These are phyloP conservation scores for Tuta absoluta DNA, from an alignment of 2,888 invertebrate genomes.

Conservation along the genomic window DNA sequence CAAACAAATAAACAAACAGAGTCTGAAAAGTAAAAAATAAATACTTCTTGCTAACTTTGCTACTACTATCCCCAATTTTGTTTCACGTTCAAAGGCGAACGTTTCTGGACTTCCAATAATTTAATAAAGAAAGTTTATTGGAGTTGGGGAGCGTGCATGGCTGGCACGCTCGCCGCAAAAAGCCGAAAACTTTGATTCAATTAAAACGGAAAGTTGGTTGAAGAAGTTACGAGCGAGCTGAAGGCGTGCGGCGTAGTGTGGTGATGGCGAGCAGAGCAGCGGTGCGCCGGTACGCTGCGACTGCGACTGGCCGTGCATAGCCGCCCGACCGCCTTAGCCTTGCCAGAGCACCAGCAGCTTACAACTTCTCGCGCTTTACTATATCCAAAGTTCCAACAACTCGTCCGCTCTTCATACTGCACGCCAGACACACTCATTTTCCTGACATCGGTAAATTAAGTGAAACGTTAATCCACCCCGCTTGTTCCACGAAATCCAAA, in stretches of 20 bases:
- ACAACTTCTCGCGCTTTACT: constrained; percentile 38
- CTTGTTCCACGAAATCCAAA: neutral
- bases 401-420: neutral
- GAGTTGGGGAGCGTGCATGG: constrained; percentile 74
- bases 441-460: constrained; percentile 2
- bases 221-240: constrained; percentile 68
- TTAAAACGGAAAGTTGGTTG: constrained; percentile 76
- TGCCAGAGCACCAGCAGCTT: constrained; percentile 31
- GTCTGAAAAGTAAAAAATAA: constrained; percentile 34
- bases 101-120: constrained; percentile 80
- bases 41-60: constrained; percentile 62
- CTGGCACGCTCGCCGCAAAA: constrained; percentile 78
- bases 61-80: constrained; percentile 68
- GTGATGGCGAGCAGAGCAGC: constrained; percentile 41
- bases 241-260: constrained; percentile 51
- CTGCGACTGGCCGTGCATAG: constrained; percentile 26
- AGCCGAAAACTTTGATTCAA: constrained; percentile 81
- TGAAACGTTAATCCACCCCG: constrained; percentile 9
- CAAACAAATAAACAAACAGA: neutral
- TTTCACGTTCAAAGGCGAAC: constrained; percentile 77
- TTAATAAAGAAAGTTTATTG: constrained; percentile 79
- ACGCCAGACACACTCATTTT: constrained; percentile 18
- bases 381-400: constrained; percentile 53
- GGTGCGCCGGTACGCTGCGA: constrained; percentile 33
- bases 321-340: constrained; percentile 31